Conservation (phyloP, 2,888 invertebrate species). For the Osmoderma eremita region DNA sequence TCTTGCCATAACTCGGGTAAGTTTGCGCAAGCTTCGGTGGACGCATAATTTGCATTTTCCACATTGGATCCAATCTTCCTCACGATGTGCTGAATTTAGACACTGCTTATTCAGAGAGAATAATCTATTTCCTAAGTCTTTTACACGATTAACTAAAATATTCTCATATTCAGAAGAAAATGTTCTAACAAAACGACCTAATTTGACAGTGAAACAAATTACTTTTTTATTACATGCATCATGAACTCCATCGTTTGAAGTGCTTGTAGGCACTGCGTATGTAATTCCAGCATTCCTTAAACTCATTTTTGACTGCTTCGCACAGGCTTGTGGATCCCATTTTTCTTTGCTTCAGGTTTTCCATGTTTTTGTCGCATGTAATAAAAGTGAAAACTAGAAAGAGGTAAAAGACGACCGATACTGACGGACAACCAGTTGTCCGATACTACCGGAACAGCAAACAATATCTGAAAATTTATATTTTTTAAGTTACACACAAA, state of each 20-base stretch:
- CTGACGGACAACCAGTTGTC: not conserved
- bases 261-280: not conserved
- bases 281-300: not conserved
- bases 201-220: constrained; percentile 3
- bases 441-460: too few relatives aligned
- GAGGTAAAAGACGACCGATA: not conserved
- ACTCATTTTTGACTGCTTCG: constrained; percentile 3
- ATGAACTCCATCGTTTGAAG: constrained; percentile 3
- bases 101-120: not conserved
- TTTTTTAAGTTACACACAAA: too few relatives aligned
- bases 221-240: not conserved
- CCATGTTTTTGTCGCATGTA: constrained; percentile 1
- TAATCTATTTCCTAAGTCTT: not conserved
- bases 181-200: not conserved
- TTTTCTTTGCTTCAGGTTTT: not conserved
- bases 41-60: constrained; percentile 29
- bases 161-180: not conserved
- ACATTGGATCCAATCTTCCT: constrained; percentile 35
- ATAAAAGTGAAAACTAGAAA: not conserved
- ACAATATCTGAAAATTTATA: too few relatives aligned
- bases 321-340: constrained; percentile 6
- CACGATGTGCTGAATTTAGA: constrained; percentile 9
- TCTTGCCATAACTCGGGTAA: constrained; percentile 34
- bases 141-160: too few relatives aligned
- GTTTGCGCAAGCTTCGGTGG: constrained; percentile 32